These are phyloP conservation scores for Narcine bancroftii DNA, from an alignment of 2,113 vertebrate genomes.

Conservation along the genomic window DNA sequence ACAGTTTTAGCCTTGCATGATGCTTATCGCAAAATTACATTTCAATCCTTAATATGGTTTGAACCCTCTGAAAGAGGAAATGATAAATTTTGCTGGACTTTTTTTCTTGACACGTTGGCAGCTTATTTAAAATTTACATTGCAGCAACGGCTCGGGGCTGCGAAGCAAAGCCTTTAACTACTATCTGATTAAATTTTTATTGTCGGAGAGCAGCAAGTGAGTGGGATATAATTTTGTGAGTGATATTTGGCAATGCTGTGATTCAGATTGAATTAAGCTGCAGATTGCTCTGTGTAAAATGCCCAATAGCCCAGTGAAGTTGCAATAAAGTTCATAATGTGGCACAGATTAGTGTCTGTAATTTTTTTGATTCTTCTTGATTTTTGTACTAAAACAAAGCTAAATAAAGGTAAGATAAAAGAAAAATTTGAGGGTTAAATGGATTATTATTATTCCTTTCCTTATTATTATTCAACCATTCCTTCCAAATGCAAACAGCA, in stretches of 20 bases:
- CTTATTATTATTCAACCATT: too few relatives aligned
- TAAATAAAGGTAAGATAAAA: neutral
- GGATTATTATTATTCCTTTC: too few relatives aligned
- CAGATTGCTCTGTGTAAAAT: neutral
- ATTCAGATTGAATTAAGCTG: neutral
- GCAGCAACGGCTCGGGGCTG: too few relatives aligned
- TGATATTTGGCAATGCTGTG: neutral
- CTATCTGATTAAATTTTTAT: neutral
- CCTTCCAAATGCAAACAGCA: too few relatives aligned
- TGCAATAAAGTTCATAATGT: neutral
- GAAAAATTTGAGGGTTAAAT: neutral
- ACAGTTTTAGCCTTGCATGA: neutral
- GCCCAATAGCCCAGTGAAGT: neutral
- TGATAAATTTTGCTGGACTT: neutral
- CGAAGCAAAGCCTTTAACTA: neutral
- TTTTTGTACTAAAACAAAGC: neutral
- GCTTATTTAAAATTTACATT: neutral
- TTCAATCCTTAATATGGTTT: neutral
- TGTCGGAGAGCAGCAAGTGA: neutral
- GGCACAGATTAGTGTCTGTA: neutral
- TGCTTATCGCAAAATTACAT: neutral
- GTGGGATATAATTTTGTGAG: neutral
- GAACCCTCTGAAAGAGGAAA: neutral
- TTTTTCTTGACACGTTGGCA: neutral
- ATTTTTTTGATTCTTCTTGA: neutral